Conservation (phyloP, 2,888 invertebrate species). For the Leptopilina drosophilae region DNA sequence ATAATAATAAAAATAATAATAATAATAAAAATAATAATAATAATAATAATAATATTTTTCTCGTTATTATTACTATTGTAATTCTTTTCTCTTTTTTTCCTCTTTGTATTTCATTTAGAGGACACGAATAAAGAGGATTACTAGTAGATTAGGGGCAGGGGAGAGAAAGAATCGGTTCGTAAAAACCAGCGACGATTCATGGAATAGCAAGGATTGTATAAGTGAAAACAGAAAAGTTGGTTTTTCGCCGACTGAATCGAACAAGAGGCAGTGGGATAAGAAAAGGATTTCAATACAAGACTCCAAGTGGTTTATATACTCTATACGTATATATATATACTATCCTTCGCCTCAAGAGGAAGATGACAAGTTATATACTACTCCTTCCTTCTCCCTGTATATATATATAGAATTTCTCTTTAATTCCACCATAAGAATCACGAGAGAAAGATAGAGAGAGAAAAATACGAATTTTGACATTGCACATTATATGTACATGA, state of each 20-base stretch:
- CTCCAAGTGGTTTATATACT: conserved; percentile 24
- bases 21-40: too few relatives aligned
- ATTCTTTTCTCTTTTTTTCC: background rate
- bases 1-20: too few relatives aligned
- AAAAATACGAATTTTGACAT: background rate
- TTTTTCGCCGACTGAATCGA: conserved; percentile 12
- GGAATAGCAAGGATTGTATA: conserved; percentile 16
- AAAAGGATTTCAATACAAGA: conserved; percentile 34
- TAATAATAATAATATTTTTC: too few relatives aligned
- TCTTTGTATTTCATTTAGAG: background rate
- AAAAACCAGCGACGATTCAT: conserved; percentile 24
- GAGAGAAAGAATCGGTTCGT: background rate
- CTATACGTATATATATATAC: background rate
- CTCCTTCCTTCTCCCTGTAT: background rate
- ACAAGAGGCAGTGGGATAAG: conserved; percentile 26
- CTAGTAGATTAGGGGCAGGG: background rate
- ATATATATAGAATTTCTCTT: background rate
- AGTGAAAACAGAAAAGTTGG: conserved; percentile 23
- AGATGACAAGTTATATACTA: conserved; percentile 34
- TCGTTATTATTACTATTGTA: too few relatives aligned
- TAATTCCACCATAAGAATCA: conserved; percentile 8
- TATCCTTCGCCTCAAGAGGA: conserved; percentile 9
- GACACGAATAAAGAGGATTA: background rate
- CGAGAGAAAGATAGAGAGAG: background rate
- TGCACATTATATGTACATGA: background rate